phyloP scores from a whole-genome alignment of 2,113 vertebrate genomes.

The Dromas ardeola region DNA sequence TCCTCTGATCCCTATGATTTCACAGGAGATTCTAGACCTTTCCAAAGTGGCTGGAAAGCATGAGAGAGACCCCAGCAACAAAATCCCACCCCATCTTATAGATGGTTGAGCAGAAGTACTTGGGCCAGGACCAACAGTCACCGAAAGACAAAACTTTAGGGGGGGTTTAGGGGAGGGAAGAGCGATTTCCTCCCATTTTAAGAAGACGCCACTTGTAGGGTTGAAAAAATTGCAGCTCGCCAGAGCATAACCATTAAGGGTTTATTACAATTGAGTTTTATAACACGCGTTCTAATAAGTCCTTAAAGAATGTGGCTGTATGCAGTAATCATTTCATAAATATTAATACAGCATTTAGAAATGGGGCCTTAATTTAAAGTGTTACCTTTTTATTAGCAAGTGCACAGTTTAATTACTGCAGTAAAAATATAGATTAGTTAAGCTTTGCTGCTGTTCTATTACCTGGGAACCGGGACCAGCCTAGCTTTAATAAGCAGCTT shows the following conservation, averaged over 20 bases:
- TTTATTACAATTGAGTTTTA: conserved; percentile 57
- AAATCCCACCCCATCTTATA: rapidly evolving
- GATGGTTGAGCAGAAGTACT: background rate
- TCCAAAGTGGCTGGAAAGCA: background rate
- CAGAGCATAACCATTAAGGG: conserved; percentile 60
- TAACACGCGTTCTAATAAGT: conserved; percentile 56
- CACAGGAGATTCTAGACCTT: background rate
- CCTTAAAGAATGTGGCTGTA: conserved; percentile 70
- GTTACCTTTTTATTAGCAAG: conserved; percentile 76
- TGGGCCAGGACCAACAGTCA: background rate
- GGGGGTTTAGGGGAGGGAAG: background rate
- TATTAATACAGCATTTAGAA: conserved; percentile 74
- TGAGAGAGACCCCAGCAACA: rapidly evolving
- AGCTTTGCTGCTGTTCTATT: conserved; percentile 71
- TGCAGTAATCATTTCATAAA: conserved; percentile 73
- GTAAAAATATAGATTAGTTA: conserved; percentile 76
- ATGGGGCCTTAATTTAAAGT: conserved; percentile 67
- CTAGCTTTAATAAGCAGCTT: conserved; percentile 56
- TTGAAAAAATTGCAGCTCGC: background rate
- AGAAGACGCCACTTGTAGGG: background rate
- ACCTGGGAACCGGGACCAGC: conserved; percentile 62
- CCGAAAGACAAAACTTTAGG: background rate
- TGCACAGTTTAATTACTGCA: conserved; percentile 69
- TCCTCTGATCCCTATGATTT: background rate
- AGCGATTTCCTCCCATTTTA: background rate